Percentiles rank a stretch among this genome's conserved stretches.
Evolutionary conservation across 2,888 invertebrate species (phyloP).

Genomic region (Dimorphilus gyrociliatus): DNA sequence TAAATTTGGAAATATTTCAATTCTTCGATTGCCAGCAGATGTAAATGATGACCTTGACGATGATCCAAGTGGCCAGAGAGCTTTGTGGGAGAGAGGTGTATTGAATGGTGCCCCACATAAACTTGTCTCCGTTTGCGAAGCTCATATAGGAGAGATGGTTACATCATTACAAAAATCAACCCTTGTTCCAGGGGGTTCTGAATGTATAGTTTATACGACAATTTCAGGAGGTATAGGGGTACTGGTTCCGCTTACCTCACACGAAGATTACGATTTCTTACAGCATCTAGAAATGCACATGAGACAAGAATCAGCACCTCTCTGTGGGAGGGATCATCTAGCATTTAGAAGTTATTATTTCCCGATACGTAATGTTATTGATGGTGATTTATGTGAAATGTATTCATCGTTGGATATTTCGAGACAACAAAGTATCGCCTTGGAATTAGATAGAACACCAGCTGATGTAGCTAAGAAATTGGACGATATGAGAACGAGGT

Average conservation of each 20-base stretch:
- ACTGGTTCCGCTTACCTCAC: slow-evolving; percentile 37
- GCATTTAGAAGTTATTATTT: slow-evolving; percentile 93
- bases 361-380: slow-evolving; percentile 90
- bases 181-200: slow-evolving; percentile 88
- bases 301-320: slow-evolving; percentile 84
- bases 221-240: slow-evolving; percentile 50
- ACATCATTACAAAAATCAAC: slow-evolving; percentile 90
- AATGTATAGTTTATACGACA: slow-evolving; percentile 87
- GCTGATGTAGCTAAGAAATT: slow-evolving; percentile 95
- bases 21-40: slow-evolving; percentile 56
- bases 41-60: slow-evolving; percentile 96
- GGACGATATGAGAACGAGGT: slow-evolving; percentile 94
- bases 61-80: slow-evolving; percentile 95
- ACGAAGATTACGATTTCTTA: slow-evolving; percentile 85
- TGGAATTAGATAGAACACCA: slow-evolving; percentile 81
- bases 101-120: slow-evolving; percentile 95
- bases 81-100: slow-evolving; percentile 73
- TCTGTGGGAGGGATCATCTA: slow-evolving; percentile 92
- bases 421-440: slow-evolving; percentile 86
- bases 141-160: slow-evolving; percentile 88
- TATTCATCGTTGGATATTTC: slow-evolving; percentile 82
- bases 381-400: slow-evolving; percentile 97
- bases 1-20: slow-evolving; percentile 88
- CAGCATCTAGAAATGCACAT: slow-evolving; percentile 99
- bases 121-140: slow-evolving; percentile 70